Evolutionary conservation across 2,888 invertebrate species (phyloP).

Genomic region (Xanthorhoe spadicearia): DNA sequence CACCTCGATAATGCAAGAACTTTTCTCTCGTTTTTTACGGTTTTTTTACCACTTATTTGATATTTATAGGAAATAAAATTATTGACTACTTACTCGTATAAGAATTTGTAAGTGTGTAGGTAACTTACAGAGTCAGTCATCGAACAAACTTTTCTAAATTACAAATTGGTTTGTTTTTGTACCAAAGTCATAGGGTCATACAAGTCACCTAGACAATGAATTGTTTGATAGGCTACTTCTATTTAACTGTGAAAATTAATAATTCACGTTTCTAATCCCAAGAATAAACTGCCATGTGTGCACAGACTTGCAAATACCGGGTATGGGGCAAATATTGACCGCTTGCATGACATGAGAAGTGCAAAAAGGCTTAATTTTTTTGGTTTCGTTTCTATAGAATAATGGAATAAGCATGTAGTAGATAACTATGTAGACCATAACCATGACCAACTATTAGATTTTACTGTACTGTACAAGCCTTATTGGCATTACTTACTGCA

Average conservation of each 20-base stretch:
- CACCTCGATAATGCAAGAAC: no score
- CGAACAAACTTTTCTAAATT: no score
- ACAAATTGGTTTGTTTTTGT: constrained; percentile 15
- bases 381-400: not conserved
- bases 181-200: constrained; percentile 32
- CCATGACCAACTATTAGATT: no score
- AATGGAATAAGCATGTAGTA: not conserved
- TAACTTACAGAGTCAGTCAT: no score
- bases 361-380: constrained; percentile 23
- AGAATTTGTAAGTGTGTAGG: no score
- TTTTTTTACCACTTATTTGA: no score
- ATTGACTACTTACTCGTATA: no score
- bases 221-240: constrained; percentile 9
- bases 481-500: no score
- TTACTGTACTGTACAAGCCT: no score
- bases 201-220: constrained; percentile 12
- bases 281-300: constrained; percentile 47
- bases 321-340: constrained; percentile 50
- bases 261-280: constrained; percentile 39
- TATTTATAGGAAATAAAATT: no score
- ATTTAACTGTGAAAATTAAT: constrained; percentile 30
- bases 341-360: constrained; percentile 36
- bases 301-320: constrained; percentile 50
- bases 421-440: no score
- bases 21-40: no score